phyloP scores from a whole-genome alignment of 2,797 vertebrate species.

The Microctenopoma steveboyesi region DNA sequence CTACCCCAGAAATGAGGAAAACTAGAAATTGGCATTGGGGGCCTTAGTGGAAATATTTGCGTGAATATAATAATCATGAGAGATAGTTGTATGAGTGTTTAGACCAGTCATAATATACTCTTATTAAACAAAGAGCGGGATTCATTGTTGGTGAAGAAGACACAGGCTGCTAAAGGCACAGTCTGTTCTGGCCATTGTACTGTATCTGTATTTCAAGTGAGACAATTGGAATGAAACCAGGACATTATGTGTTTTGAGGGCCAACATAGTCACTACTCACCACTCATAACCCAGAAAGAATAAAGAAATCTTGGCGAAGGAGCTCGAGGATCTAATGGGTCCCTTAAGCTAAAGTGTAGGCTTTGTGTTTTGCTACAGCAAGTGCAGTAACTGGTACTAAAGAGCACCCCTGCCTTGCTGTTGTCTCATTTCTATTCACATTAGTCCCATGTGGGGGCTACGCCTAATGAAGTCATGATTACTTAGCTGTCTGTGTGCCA shows the following conservation, averaged over 20 bases:
- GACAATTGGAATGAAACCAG: conserved; percentile 48
- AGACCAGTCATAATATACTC: conserved; percentile 4
- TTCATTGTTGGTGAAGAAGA: conserved; percentile 39
- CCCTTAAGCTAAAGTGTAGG: conserved; percentile 2
- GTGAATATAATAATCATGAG: conserved; percentile 40
- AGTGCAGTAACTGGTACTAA: conserved; percentile 24
- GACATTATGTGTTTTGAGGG: conserved; percentile 35
- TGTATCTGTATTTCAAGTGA: conserved; percentile 42
- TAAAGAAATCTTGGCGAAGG: conserved; percentile 36
- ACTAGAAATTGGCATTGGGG: conserved; percentile 41
- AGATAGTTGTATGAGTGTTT: conserved; percentile 9
- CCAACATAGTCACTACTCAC: conserved; percentile 48
- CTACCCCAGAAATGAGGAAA: conserved; percentile 27
- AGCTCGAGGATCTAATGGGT: conserved; percentile 22
- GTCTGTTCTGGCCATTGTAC: conserved; percentile 35
- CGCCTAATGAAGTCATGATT: conserved; percentile 59
- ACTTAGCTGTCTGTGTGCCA: conserved; percentile 35
- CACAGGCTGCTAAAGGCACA: conserved; percentile 29
- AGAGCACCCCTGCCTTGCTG: conserved; percentile 1
- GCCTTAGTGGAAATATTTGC: conserved; percentile 53
- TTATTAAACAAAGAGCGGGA: conserved; percentile 45
- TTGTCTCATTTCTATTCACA: conserved; percentile 37
- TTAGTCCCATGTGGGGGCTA: conserved; percentile 40
- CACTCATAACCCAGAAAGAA: conserved; percentile 18
- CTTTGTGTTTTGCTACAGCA: conserved; percentile 12